These are phyloP conservation scores for Lumbricus terrestris DNA, from an alignment of 2,888 invertebrate species.

Conservation along the genomic window DNA sequence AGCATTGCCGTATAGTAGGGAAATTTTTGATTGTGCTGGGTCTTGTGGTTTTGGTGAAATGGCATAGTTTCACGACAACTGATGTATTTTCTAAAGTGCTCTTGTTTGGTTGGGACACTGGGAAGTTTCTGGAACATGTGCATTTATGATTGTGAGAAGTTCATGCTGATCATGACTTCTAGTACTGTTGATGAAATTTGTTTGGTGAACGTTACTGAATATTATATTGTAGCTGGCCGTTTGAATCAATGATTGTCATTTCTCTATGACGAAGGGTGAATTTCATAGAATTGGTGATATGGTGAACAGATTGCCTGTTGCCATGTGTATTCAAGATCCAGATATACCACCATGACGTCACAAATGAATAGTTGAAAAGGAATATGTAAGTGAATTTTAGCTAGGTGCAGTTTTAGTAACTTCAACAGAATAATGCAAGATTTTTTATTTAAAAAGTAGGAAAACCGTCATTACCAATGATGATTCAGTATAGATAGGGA, in stretches of 20 bases:
- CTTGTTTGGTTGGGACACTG: too few species aligned
- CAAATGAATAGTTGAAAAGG: neutral
- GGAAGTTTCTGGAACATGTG: too few species aligned
- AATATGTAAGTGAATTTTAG: neutral
- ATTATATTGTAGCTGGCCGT: neutral
- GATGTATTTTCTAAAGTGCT: neutral
- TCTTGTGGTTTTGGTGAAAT: neutral
- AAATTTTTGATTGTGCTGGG: too few species aligned
- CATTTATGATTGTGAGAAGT: too few species aligned
- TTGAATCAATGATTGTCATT: neutral
- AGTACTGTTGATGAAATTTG: too few species aligned
- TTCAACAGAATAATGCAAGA: neutral
- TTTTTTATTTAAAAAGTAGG: neutral
- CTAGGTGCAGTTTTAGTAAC: neutral
- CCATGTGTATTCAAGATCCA: neutral
- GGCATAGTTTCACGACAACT: neutral
- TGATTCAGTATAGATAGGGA: neutral
- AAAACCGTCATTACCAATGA: neutral
- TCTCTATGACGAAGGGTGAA: neutral
- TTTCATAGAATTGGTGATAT: neutral
- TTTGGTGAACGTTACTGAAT: neutral
- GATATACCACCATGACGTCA: neutral
- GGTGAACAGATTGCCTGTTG: neutral
- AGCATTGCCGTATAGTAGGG: too few species aligned
- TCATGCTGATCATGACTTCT: too few species aligned